Evolutionary conservation across 2,797 vertebrate species (phyloP).

Genomic region (Clarias laeviceps): DNA sequence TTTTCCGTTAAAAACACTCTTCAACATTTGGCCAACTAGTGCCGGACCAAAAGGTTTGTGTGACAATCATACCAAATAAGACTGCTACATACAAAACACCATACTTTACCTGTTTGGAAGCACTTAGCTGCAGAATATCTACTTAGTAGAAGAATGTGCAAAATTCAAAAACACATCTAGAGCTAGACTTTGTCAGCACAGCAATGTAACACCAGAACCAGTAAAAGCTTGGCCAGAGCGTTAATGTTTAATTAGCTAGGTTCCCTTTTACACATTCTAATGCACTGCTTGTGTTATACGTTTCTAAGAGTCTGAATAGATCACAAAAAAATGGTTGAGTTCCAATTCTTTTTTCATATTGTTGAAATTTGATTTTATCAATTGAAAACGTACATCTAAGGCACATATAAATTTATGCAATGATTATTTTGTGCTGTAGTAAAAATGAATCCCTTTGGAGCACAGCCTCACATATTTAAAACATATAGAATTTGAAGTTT

Average conservation of each 20-base stretch:
- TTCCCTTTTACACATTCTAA: neutral
- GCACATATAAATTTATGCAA: neutral
- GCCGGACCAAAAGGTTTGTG: neutral
- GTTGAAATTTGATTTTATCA: neutral
- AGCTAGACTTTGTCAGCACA: neutral
- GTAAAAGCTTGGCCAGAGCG: neutral
- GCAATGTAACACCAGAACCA: neutral
- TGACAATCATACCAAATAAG: neutral
- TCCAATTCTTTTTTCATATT: neutral
- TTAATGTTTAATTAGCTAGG: neutral
- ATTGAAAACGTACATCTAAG: neutral
- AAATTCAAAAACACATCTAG: neutral
- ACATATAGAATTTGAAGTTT: neutral
- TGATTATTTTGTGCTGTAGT: neutral
- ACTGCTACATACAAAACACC: neutral
- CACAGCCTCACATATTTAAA: neutral
- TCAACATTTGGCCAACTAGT: neutral
- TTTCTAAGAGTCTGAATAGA: neutral
- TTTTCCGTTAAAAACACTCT: neutral
- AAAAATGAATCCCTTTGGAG: neutral
- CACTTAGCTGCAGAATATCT: neutral
- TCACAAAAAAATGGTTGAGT: neutral
- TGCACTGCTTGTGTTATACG: neutral
- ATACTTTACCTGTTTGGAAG: neutral
- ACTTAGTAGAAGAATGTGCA: neutral